Base-by-base conservation (phyloP, 37 sponge, comb jelly and placozoan genomes). In the Oopsacas minuta region DNA sequence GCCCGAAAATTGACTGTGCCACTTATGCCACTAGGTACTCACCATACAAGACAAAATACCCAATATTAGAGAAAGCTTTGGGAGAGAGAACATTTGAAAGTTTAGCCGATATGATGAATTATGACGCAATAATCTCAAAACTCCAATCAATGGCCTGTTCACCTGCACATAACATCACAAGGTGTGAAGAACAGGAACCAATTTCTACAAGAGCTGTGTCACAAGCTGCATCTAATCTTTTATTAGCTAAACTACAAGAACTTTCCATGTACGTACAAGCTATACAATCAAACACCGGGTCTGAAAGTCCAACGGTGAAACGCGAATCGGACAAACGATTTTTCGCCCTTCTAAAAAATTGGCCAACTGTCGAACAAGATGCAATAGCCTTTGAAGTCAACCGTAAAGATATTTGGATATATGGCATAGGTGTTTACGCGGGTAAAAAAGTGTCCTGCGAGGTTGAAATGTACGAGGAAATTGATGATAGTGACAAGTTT, bases 111-210 rank as follows among this genome's bases (percentile, higher is more conserved):
- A 88, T 85, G 36, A 84, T 95, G 61, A 83, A 87, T 0, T 95
- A 92, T 89, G 82, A 88, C 36, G 86, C 85, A 10, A 88, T 95
- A 15, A 90, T 92, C 12, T 46, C 94, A 36, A 95, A 91, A 49
- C 91, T 95, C 0, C 87, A 92, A 30, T 85, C 91, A 23, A 39
- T 95, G 0, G 91, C 92, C 30, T 84, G 94, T 35, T 86, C 88
- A n/a, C 91, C 95, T 0, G 83, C 92, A 22, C 91, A 89, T 38
- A 25, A 61, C 75, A n/a, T n/a, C 7, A 61, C 30, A 3, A 25
- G 75, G 3, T 32, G 75, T 34, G 20, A 25, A 3, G 75, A 61
- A 7, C 75, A 25, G 1, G 75, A 61, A 34, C 30, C 75, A 5
- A 25, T n/a, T 3, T 61, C 75, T 12, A n/a, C 75, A 5, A 25